phyloP scores from a whole-genome alignment of 2,888 invertebrate genomes.

The Chrysotoxum bicinctum region DNA sequence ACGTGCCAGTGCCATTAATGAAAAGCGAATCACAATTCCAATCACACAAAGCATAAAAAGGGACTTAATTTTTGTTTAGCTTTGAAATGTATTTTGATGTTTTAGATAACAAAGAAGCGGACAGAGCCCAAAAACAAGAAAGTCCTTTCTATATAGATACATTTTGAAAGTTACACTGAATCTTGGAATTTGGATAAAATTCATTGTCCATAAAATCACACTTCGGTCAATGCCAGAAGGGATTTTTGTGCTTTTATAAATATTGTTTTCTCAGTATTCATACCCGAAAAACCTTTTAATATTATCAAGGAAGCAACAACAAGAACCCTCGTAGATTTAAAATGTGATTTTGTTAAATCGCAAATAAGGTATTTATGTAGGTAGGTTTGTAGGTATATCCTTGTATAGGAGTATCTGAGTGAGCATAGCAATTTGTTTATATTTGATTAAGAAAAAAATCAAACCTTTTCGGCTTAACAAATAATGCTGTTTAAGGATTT shows the following conservation, averaged over 20 bases:
- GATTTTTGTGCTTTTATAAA: not conserved
- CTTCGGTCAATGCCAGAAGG: not conserved
- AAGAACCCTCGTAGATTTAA: not conserved
- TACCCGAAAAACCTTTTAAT: not conserved
- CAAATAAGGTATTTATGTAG: not conserved
- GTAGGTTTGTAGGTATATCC: not conserved
- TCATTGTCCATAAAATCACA: constrained; percentile 10
- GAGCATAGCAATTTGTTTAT: constrained; percentile 9
- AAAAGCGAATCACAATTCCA: not conserved
- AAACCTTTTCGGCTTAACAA: constrained; percentile 23
- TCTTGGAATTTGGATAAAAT: not conserved
- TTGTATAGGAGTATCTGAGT: not conserved
- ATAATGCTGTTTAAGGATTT: constrained; percentile 33
- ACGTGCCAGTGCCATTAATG: not conserved
- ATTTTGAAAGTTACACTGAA: not conserved
- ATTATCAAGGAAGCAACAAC: not conserved
- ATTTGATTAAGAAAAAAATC: not conserved
- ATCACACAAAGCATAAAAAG: not conserved
- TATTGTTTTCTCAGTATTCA: not conserved
- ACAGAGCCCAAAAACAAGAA: not conserved
- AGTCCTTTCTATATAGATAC: not conserved
- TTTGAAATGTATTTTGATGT: constrained; percentile 9
- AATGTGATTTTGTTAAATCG: constrained; percentile 16
- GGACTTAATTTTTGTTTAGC: not conserved
- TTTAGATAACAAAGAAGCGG: not conserved